Base-by-base conservation (phyloP, 2,797 vertebrate species). In the Chelon auratus region DNA sequence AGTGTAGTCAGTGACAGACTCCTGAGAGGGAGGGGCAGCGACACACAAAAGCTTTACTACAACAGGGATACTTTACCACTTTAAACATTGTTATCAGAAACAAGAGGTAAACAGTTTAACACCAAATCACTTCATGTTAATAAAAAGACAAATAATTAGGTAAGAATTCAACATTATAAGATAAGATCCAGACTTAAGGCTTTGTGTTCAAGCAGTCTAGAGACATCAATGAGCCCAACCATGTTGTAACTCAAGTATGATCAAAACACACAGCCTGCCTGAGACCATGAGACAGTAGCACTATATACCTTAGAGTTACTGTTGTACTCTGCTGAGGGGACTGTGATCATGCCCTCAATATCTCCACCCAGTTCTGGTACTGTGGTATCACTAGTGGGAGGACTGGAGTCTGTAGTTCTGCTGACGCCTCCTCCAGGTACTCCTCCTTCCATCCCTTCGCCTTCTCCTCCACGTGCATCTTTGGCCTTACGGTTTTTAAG, bases 401-500 rank as follows among this genome's bases (percentile, higher is more conserved):
- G 91, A 78, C 93, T 95, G 40, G 97, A 93, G 56, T 98, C 97
- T 26, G 96, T 86, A 42, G 95, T 95, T 86, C 96, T 92, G 76
- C 62, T 92, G 30, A 81, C 85, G 7, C 87, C 85, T 62, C 81
- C 85, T 62, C 91, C 87, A n/a, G 96, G 77, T 24, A 91, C 95
- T 12, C 93, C 89, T 55, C 95, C 97, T 66, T 99, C 97, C 84
- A 96, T 94, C 36, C 93, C 95, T 74, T 99, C 98, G 2, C 91
- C 92, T 56, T 99, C 97, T 37, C 93, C 94, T 78, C 96, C 97
- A 18, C 96, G 97, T 37, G 94, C 92, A 33, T 99, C 97, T 94
- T 99, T 99, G 84, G 95, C 97, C 93, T 99, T 99, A 66, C 97
- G 96, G 90, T 99, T 99, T 93, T 97, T 99, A 68, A 99, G 87